These are phyloP conservation scores for Chrysopilus asiliformis DNA, from an alignment of 2,888 invertebrate species.

Conservation along the genomic window DNA sequence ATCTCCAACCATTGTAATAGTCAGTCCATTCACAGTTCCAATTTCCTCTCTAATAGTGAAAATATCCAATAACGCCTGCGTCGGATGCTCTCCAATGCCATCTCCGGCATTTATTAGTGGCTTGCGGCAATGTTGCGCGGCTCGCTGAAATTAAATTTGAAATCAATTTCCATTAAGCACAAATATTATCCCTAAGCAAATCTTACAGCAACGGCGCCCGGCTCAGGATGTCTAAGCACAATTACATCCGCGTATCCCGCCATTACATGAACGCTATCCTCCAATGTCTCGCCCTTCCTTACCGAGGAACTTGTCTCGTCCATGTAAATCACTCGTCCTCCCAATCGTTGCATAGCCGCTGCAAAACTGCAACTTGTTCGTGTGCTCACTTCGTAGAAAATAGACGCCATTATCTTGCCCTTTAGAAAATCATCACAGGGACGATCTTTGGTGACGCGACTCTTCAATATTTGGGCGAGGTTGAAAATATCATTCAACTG, in stretches of 20 bases:
- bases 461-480: slow-evolving; percentile 76
- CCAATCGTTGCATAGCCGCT: slow-evolving; percentile 92
- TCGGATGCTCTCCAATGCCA: slow-evolving; percentile 94
- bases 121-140: slow-evolving; percentile 68
- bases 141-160: slow-evolving; percentile 44
- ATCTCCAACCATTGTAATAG: slow-evolving; percentile 97
- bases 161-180: slow-evolving; percentile 9
- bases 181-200: no score
- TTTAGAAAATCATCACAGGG: slow-evolving; percentile 72
- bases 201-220: slow-evolving; percentile 77
- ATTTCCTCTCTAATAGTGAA: slow-evolving; percentile 98
- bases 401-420: slow-evolving; percentile 88
- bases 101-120: slow-evolving; percentile 98
- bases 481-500: slow-evolving; percentile 88
- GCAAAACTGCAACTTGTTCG: slow-evolving; percentile 92
- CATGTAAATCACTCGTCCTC: slow-evolving; percentile 83
- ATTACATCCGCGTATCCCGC: slow-evolving; percentile 89
- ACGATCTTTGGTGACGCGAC: slow-evolving; percentile 69
- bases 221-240: slow-evolving; percentile 86
- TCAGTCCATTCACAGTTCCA: slow-evolving; percentile 94
- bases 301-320: slow-evolving; percentile 85
- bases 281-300: slow-evolving; percentile 91
- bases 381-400: slow-evolving; percentile 97
- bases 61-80: slow-evolving; percentile 92
- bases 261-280: slow-evolving; percentile 76